These are phyloP conservation scores for Ataeniobius toweri DNA, from an alignment of 2,797 vertebrate species.

Conservation along the genomic window DNA sequence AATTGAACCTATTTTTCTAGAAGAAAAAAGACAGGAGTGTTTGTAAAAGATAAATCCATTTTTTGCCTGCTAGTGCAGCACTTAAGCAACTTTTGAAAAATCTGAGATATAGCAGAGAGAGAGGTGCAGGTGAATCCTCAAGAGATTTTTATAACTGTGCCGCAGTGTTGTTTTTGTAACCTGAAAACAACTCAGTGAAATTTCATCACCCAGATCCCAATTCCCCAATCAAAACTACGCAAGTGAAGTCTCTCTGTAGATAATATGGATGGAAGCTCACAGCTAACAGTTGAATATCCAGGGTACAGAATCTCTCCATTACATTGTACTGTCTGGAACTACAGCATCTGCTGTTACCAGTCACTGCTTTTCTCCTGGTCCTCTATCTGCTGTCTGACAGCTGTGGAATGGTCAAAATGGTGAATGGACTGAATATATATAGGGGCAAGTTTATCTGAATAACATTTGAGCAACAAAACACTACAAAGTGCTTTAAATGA, in stretches of 20 bases:
- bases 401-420: no score
- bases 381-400: no score
- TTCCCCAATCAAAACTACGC: neutral
- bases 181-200: neutral
- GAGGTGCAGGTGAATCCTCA: neutral
- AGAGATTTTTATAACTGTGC: neutral
- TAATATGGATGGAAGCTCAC: neutral
- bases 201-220: neutral
- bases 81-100: neutral
- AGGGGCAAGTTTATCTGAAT: no score
- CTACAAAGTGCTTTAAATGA: no score
- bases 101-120: neutral
- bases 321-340: neutral
- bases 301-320: neutral
- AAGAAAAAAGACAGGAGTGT: neutral
- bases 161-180: neutral
- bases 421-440: no score
- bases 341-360: neutral
- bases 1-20: neutral
- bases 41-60: neutral
- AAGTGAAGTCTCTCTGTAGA: neutral
- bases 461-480: no score
- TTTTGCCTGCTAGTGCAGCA: neutral
- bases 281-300: neutral
- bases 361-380: neutral